These are phyloP conservation scores for Verasper variegatus DNA, from an alignment of 2,113 vertebrate species.

Conservation along the genomic window DNA sequence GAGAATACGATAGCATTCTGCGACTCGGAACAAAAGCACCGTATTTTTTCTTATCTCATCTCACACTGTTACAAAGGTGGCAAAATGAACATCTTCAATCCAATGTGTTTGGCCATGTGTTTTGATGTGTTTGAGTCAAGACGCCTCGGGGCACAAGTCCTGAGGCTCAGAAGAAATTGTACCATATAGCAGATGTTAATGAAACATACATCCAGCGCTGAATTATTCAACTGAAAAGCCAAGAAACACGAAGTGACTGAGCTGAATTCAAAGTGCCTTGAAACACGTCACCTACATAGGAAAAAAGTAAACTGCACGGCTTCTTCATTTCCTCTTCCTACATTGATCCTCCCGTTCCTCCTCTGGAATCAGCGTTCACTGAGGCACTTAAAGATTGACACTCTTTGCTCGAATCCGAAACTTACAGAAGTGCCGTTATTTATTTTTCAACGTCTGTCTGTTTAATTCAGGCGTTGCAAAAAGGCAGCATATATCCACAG, in stretches of 20 bases:
- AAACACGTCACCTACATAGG: constrained; percentile 16
- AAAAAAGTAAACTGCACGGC: constrained; percentile 11
- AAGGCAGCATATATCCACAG: constrained; percentile 52
- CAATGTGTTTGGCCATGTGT: constrained; percentile 51
- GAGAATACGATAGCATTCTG: not conserved
- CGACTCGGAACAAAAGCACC: not conserved
- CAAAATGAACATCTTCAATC: constrained; percentile 33
- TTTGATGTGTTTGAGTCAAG: constrained; percentile 55
- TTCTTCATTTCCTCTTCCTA: constrained; percentile 2
- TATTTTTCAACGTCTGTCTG: constrained; percentile 26
- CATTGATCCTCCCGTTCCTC: not conserved
- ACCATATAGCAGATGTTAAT: constrained; percentile 63
- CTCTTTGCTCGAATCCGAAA: constrained; percentile 18
- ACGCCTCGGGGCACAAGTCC: constrained; percentile 51
- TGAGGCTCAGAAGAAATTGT: constrained; percentile 30
- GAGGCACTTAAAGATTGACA: constrained; percentile 23
- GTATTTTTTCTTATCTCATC: not conserved
- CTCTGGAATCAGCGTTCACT: constrained; percentile 24
- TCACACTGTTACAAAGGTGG: constrained; percentile 5
- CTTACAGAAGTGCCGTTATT: constrained; percentile 29
- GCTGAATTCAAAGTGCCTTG: constrained; percentile 14
- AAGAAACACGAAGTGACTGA: constrained; percentile 21
- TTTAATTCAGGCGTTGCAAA: constrained; percentile 43
- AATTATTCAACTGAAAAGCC: constrained; percentile 54
- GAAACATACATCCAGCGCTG: constrained; percentile 63